These are phyloP conservation scores for Augiades crinisus DNA, from an alignment of 2,888 invertebrate species.

Conservation along the genomic window DNA sequence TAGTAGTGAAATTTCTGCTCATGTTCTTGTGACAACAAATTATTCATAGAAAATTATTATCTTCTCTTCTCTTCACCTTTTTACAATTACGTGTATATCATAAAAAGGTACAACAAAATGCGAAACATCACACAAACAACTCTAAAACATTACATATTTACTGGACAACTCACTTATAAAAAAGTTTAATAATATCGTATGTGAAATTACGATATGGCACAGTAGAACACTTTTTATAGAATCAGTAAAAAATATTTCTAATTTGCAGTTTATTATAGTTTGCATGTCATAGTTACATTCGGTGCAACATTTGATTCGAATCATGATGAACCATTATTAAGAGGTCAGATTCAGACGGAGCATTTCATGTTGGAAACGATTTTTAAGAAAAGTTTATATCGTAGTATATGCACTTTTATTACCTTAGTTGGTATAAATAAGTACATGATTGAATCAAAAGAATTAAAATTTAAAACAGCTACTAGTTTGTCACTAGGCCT, in stretches of 20 bases:
- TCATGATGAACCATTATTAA: background rate
- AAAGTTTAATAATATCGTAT: slow-evolving; percentile 23
- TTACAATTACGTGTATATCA: slow-evolving; percentile 1
- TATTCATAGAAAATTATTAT: background rate
- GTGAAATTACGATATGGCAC: slow-evolving; percentile 24
- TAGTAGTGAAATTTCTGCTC: too few species aligned
- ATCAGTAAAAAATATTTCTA: slow-evolving; percentile 11
- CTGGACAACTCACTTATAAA: slow-evolving; percentile 13
- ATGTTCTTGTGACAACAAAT: too few species aligned
- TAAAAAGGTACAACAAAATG: slow-evolving; percentile 10
- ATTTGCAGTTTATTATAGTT: background rate
- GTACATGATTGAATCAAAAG: too few species aligned
- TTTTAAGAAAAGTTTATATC: too few species aligned
- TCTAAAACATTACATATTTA: slow-evolving; percentile 5
- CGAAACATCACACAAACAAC: slow-evolving; percentile 7
- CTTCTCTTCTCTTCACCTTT: too few species aligned
- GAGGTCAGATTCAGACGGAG: too few species aligned
- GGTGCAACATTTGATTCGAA: background rate
- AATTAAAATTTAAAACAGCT: too few species aligned
- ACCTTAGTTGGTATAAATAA: too few species aligned
- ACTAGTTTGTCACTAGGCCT: too few species aligned
- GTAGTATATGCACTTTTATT: too few species aligned
- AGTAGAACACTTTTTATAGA: slow-evolving; percentile 19
- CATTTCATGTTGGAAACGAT: too few species aligned
- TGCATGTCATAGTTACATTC: background rate